Percentiles rank a stretch among this genome's conserved stretches.
These are phyloP conservation scores for Kryptolebias ocellatus DNA, from an alignment of 2,797 vertebrate genomes.

Conservation along the genomic window DNA sequence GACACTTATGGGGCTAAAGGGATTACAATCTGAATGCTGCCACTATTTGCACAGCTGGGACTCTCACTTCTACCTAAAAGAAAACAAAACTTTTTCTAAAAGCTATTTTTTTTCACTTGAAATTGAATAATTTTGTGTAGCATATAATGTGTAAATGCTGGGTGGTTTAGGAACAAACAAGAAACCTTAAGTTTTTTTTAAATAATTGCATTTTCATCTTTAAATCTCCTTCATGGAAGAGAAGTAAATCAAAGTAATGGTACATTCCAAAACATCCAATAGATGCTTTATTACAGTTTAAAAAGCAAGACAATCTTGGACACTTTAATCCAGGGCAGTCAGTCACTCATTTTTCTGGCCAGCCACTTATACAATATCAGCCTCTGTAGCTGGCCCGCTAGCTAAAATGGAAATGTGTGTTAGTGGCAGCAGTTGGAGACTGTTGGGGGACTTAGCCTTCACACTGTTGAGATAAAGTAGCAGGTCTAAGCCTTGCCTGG, in stretches of 20 bases:
- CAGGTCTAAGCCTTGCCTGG: constrained; percentile 76
- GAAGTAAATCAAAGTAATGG: not conserved
- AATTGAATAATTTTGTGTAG: not conserved
- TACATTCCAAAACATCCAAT: constrained; percentile 23
- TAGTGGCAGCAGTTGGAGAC: constrained; percentile 63
- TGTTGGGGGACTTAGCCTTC: constrained; percentile 74
- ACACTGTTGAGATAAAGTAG: constrained; percentile 78
- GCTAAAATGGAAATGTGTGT: constrained; percentile 76
- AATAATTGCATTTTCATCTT: not conserved
- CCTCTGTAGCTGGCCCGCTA: constrained; percentile 56
- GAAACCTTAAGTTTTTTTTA: not conserved
- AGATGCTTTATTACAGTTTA: constrained; percentile 18
- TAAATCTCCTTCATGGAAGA: not conserved
- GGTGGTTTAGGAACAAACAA: not conserved
- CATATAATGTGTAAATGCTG: not conserved
- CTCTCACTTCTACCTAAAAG: constrained; percentile 21
- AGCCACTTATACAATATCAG: constrained; percentile 62
- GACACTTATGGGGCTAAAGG: constrained; percentile 72
- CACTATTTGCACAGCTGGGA: constrained; percentile 43
- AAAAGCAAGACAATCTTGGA: constrained; percentile 31
- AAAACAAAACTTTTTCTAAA: constrained; percentile 10
- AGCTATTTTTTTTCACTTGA: not conserved
- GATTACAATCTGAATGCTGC: constrained; percentile 65
- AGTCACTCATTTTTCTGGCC: constrained; percentile 50
- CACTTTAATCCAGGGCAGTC: constrained; percentile 34